Evolutionary conservation across 1,140 invertebrate species (phyloP), one percentile per base, ranked within the genome.

Genomic region (Lepeophtheirus salmonis): DNA sequence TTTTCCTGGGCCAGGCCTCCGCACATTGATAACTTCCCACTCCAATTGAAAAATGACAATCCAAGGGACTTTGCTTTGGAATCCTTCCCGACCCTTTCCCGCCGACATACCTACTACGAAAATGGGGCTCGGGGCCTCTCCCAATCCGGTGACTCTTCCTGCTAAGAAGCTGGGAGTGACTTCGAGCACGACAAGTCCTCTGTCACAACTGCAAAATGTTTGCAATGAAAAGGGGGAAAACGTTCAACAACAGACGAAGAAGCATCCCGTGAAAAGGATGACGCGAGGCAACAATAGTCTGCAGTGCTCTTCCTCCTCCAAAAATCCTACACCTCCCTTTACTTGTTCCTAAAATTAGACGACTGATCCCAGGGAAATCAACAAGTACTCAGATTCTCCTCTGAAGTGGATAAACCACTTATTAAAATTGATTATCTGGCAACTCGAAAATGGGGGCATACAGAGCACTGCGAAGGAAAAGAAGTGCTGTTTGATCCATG

Each of bases 401-500:
- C 49, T 12, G 20, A 2, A 3, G 20, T 50, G 49, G 49, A n/a
- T 20, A 50, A 50, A 50, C 49, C 49, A 2, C 20, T 50, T n/a
- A n/a, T n/a, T n/a, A 50, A 50, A 50, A 50, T 50, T 20, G 20
- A 50, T 50, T 50, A 10, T 50, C 49, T 20, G 49, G 49, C 2
- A 50, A 50, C 20, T n/a, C 49, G 12, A 12, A 12, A 17, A 16
- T 14, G 2, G 52, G n/a, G 16, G 18, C 30, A 50, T 65, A 65
- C 50, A 68, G 69, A 63, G 71, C 70, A 63, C 70, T 74, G 4
- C 67, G 77, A 12, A 68, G 77, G 10, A 80, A 80, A 66, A 79
- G 79, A 62, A 68, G 75, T 18, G 77, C 75, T 26, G 72, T 77
- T 0, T 78, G 76, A 4, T 77, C 76, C 2, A 77, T 78, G 76